These are phyloP conservation scores for Nomada lathburiana DNA, from an alignment of 2,888 invertebrate genomes.

Conservation along the genomic window DNA sequence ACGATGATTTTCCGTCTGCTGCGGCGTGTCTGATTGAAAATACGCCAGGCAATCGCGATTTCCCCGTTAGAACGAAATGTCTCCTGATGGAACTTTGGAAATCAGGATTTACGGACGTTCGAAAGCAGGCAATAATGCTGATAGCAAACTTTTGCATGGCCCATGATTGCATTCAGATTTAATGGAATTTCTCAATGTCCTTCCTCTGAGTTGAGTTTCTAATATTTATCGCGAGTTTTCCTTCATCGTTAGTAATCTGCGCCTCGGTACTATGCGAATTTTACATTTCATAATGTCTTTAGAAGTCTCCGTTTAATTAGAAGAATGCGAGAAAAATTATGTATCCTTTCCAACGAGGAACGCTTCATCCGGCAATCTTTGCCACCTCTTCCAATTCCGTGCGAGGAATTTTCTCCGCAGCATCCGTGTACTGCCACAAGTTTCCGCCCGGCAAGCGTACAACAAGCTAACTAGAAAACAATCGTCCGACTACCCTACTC, in stretches of 20 bases:
- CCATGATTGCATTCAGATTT: no score
- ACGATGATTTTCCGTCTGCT: constrained; percentile 9
- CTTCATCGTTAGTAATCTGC: no score
- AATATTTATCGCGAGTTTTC: no score
- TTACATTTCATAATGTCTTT: no score
- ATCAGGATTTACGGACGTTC: not conserved
- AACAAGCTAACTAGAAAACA: constrained; percentile 12
- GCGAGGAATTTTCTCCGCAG: not conserved
- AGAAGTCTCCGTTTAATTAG: no score
- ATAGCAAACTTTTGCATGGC: no score
- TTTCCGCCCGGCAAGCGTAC: not conserved
- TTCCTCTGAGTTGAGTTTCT: no score
- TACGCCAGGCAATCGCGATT: constrained; percentile 38
- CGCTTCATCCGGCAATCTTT: not conserved
- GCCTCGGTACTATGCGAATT: no score
- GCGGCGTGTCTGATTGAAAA: constrained; percentile 53
- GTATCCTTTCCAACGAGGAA: not conserved
- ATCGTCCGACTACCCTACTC: not conserved
- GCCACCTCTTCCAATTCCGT: not conserved
- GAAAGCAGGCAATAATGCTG: no score
- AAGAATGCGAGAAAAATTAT: no score
- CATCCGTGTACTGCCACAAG: not conserved
- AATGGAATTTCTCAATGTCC: no score
- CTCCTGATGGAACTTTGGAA: not conserved
- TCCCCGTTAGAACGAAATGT: not conserved